Evolutionary conservation across 1,140 invertebrate species (phyloP).

Genomic region (Mycetomoellerius zeteki): DNA sequence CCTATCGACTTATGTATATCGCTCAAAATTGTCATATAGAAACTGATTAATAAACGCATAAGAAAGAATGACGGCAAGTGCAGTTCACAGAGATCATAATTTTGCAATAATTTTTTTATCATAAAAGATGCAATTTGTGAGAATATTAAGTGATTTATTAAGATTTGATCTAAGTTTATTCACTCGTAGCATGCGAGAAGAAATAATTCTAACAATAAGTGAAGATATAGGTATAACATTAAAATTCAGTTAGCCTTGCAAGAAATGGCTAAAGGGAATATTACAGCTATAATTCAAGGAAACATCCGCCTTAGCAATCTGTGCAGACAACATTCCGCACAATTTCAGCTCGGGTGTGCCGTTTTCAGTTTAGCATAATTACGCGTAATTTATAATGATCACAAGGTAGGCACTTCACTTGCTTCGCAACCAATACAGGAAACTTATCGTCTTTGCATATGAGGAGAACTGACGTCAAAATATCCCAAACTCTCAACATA

Average conservation of each 20-base stretch:
- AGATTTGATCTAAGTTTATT: not conserved
- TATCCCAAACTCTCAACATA: conserved; percentile 21
- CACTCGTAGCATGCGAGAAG: not conserved
- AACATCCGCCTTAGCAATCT: conserved; percentile 33
- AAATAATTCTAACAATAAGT: not conserved
- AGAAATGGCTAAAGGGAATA: conserved; percentile 23
- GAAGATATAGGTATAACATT: conserved; percentile 2
- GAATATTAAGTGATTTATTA: not conserved
- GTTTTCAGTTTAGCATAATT: conserved; percentile 35
- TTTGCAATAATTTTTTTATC: not conserved
- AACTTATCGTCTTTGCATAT: conserved; percentile 7
- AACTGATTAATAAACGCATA: not conserved
- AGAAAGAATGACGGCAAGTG: not conserved
- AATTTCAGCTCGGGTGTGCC: not conserved
- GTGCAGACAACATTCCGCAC: conserved; percentile 36
- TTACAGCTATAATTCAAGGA: conserved; percentile 41
- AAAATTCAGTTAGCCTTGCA: conserved; percentile 12
- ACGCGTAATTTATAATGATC: conserved; percentile 48
- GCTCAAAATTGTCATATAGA: not conserved
- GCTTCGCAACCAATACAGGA: conserved; percentile 1
- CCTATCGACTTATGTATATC: too few relatives aligned
- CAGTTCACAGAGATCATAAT: not conserved
- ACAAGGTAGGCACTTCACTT: not conserved
- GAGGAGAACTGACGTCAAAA: conserved; percentile 4
- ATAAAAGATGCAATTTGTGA: not conserved